phyloP scores from a whole-genome alignment of 2,888 invertebrate species.

The Cantharis nigra region DNA sequence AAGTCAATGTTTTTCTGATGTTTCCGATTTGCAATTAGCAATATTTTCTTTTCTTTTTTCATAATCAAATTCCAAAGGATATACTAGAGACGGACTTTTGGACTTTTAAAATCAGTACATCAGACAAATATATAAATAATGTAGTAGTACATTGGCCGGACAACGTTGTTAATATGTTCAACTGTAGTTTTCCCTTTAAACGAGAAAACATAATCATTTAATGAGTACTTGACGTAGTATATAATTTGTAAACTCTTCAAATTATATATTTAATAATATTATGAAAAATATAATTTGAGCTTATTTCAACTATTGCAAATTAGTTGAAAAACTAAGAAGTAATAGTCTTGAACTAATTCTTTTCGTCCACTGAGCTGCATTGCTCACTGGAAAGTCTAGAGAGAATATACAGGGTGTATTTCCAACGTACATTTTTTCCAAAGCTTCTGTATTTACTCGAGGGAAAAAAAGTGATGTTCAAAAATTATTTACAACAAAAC shows the following conservation, averaged over 20 bases:
- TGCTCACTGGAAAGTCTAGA: not conserved
- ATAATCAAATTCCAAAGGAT: not conserved
- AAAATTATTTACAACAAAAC: no score
- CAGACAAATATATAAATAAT: not conserved
- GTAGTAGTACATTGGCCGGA: not conserved
- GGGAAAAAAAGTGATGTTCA: no score
- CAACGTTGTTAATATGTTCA: not conserved
- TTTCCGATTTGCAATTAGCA: no score
- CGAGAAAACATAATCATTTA: not conserved
- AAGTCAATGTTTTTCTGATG: no score
- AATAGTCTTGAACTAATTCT: not conserved
- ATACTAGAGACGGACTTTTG: not conserved
- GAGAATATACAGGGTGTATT: not conserved
- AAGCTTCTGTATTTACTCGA: not conserved
- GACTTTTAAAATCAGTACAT: not conserved
- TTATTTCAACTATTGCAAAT: not conserved
- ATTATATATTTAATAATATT: not conserved
- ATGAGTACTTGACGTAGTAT: not conserved
- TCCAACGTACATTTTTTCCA: not conserved
- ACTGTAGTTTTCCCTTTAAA: not conserved
- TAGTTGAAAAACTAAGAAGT: not conserved
- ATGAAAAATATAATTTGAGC: not conserved
- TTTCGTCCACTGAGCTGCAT: not conserved
- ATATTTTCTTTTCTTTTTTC: no score
- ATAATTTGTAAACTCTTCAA: not conserved